phyloP scores from a whole-genome alignment of 2,888 invertebrate species.

The Drosophila nr. perissopoda region DNA sequence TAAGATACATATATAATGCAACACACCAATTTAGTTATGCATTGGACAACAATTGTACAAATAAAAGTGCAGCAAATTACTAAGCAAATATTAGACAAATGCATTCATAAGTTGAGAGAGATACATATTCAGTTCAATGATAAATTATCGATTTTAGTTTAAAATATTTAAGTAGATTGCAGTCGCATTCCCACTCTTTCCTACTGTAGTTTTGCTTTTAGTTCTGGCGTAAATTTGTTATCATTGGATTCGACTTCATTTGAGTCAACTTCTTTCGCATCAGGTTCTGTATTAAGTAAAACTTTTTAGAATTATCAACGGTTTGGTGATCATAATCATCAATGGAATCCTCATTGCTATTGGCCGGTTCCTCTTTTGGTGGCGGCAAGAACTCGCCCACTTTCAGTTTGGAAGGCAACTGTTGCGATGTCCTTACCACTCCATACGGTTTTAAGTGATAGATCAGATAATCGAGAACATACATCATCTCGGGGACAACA shows the following conservation, averaged over 20 bases:
- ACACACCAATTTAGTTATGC: neutral
- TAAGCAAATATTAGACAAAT: neutral
- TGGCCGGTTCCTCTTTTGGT: neutral
- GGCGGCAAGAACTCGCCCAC: constrained; percentile 1
- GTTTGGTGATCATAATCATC: neutral
- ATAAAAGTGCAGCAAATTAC: neutral
- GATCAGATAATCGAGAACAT: constrained; percentile 3
- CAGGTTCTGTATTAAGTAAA: neutral
- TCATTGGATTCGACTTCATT: neutral
- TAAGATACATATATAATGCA: neutral
- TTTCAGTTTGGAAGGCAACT: constrained; percentile 1
- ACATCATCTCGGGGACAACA: neutral
- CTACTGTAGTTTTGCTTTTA: too few species aligned
- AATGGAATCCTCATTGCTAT: constrained; percentile 9
- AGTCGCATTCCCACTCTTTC: too few species aligned
- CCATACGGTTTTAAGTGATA: constrained; percentile 1
- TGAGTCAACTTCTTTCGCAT: neutral
- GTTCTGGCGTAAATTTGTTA: neutral
- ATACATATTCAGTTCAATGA: neutral
- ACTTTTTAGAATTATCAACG: neutral
- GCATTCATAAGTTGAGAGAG: neutral
- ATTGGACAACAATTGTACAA: neutral
- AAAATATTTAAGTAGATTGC: neutral
- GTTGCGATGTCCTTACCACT: neutral
- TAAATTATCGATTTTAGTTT: neutral